Percentiles rank a stretch among this genome's conserved stretches.
These are phyloP conservation scores for Brachionus asplanchnoidis DNA, from an alignment of 1,140 invertebrate genomes.

Conservation along the genomic window DNA sequence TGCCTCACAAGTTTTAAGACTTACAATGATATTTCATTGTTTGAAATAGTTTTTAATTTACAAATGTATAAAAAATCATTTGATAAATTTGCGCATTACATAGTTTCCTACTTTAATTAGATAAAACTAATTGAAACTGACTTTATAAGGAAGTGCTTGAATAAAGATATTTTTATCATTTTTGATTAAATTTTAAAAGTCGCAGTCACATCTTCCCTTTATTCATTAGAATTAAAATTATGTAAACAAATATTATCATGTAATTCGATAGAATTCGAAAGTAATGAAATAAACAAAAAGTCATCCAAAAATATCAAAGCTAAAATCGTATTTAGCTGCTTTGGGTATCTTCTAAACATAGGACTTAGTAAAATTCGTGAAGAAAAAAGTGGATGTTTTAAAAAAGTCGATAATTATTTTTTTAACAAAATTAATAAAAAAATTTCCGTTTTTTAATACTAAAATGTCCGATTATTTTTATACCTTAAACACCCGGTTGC, in stretches of 20 bases:
- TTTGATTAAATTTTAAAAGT: not conserved
- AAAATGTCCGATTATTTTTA: too few relatives aligned
- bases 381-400: not conserved
- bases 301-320: not conserved
- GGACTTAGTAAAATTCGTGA: not conserved
- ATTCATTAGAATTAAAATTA: not conserved
- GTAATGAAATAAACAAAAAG: not conserved
- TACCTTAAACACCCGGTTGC: too few relatives aligned
- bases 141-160: not conserved
- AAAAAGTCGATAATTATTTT: not conserved
- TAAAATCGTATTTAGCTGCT: not conserved
- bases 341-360: not conserved
- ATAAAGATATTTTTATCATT: not conserved
- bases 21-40: constrained; percentile 3
- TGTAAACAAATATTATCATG: not conserved
- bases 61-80: not conserved
- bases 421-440: too few relatives aligned
- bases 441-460: too few relatives aligned
- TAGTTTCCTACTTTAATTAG: not conserved
- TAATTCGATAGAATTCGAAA: not conserved
- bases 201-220: not conserved
- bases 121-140: not conserved
- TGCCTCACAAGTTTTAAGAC: not conserved
- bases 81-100: not conserved
- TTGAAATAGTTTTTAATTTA: not conserved